A percentile compares a stretch with the other conserved stretches of the same genome.
Evolutionary conservation across 2,113 vertebrate species (phyloP).

Genomic region (Brachyistius frenatus): DNA sequence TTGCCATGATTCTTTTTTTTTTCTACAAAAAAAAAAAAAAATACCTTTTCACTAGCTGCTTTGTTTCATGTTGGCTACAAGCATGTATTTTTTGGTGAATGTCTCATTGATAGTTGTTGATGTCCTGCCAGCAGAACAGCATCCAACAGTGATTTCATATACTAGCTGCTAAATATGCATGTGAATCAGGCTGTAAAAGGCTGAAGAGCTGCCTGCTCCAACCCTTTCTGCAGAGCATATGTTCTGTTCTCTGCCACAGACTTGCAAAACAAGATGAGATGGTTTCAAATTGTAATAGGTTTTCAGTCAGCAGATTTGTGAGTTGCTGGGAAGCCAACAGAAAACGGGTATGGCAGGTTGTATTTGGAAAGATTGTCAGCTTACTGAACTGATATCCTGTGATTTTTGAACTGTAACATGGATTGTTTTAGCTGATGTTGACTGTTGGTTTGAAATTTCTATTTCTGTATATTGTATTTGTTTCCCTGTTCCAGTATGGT

Average conservation of each 20-base stretch:
- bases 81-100: slow-evolving; percentile 48
- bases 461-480: slow-evolving; percentile 10
- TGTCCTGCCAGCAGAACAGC: slow-evolving; percentile 58
- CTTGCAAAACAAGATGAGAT: slow-evolving; percentile 54
- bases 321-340: slow-evolving; percentile 38
- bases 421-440: slow-evolving; percentile 21
- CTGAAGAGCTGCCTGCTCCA: slow-evolving; percentile 26
- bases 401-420: slow-evolving; percentile 6
- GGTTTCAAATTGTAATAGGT: slow-evolving; percentile 53
- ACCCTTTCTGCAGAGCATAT: slow-evolving; percentile 49
- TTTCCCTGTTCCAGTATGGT: slow-evolving; percentile 17
- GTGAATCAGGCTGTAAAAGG: slow-evolving; percentile 47
- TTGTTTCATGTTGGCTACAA: slow-evolving; percentile 40
- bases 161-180: slow-evolving; percentile 55
- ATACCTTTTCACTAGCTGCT: slow-evolving; percentile 42
- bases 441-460: slow-evolving; percentile 18
- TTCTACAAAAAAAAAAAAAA: neutral
- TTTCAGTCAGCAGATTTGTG: slow-evolving; percentile 51
- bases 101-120: slow-evolving; percentile 54
- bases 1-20: slow-evolving; percentile 12
- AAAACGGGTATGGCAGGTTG: slow-evolving; percentile 32
- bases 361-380: slow-evolving; percentile 42
- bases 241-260: slow-evolving; percentile 51
- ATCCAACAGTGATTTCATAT: slow-evolving; percentile 52
- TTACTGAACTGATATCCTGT: slow-evolving; percentile 25